Percentiles rank a stretch among this genome's conserved stretches.
Evolutionary conservation across 2,113 vertebrate species (phyloP).

Genomic region (Percopsis transmontana): DNA sequence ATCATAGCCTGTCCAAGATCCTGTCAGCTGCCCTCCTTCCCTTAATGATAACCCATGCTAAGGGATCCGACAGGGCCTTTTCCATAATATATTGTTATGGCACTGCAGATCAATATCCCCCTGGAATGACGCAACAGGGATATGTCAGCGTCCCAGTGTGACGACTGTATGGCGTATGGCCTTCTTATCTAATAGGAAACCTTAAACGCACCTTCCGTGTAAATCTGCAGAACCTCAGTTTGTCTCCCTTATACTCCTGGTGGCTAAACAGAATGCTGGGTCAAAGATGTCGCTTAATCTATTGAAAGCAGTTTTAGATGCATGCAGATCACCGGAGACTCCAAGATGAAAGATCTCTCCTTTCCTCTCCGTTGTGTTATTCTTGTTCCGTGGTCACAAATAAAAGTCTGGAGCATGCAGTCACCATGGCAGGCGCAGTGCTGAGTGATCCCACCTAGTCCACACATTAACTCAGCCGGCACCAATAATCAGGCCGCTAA

Average conservation of each 20-base stretch:
- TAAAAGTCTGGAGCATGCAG: conserved; percentile 56
- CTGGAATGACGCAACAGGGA: conserved; percentile 56
- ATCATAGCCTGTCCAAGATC: neutral
- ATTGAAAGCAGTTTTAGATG: conserved; percentile 2
- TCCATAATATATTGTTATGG: conserved; percentile 68
- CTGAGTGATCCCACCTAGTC: conserved; percentile 30
- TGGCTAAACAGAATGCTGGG: conserved; percentile 4
- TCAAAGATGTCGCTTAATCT: neutral
- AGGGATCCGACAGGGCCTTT: conserved; percentile 29
- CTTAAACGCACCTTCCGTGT: neutral
- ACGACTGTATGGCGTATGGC: conserved; percentile 51
- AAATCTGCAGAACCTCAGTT: neutral
- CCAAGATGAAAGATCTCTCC: neutral
- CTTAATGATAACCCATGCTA: conserved; percentile 26
- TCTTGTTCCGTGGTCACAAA: conserved; percentile 49
- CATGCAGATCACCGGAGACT: conserved; percentile 3
- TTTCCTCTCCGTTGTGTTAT: too few relatives aligned
- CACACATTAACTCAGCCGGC: conserved; percentile 48
- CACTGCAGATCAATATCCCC: conserved; percentile 61
- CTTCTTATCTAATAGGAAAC: conserved; percentile 45
- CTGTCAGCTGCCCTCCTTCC: conserved; percentile 4
- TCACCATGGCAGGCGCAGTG: conserved; percentile 22
- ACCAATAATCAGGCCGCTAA: conserved; percentile 49
- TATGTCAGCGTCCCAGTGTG: conserved; percentile 69
- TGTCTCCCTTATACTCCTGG: neutral